Evolutionary conservation across 2,888 invertebrate genomes (phyloP), one percentile per base, ranked within the genome.

Genomic region (Hypomecis atomaria): DNA sequence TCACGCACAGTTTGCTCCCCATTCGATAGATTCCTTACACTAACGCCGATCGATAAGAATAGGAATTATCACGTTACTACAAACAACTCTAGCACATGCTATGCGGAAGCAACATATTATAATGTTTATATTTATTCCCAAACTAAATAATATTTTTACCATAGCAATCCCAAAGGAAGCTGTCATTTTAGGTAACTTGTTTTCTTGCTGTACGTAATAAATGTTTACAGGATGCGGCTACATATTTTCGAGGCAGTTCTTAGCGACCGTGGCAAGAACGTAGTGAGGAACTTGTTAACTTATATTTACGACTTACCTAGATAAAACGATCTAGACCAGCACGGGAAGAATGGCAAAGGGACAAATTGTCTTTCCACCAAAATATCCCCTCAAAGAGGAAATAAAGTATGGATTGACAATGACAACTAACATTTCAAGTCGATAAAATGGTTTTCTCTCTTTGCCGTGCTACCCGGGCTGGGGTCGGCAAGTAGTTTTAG

Each of bases 41-140:
- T 42, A 8, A 47, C 52, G 64, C 47, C 37, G 56, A 59, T 52
- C 23, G 54, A 68, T 65, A 55, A 43, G 56, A 57, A 56, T 62
- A 47, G 47, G 40, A 49, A 44, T 59, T 54, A 42, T 65, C 36
- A 55, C 36, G 44, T 48, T 47, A 53, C 48, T 58, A 23, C 48
- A 56, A 60, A 65, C 45, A 56, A 11, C 11, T 52, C 9, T 7
- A 55, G 10, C 10, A 37, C 34, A 34, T 47, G 47, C n/a, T 23
- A 53, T 63, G 43, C 53, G 62, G 58, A 63, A 63, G 40, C 38
- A 33, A 23, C 34, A 42, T 0, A 33, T 23, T 11, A 37, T 44
- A 37, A 40, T 57, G 37, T 40, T 57, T n/a, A 8, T 47, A 43
- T 37, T 36, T 33, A 52, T 59, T 52, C 13, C 5, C 43, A 59